These are phyloP conservation scores for Monarcha castaneiventris DNA, from an alignment of 2,113 vertebrate species.

Conservation along the genomic window DNA sequence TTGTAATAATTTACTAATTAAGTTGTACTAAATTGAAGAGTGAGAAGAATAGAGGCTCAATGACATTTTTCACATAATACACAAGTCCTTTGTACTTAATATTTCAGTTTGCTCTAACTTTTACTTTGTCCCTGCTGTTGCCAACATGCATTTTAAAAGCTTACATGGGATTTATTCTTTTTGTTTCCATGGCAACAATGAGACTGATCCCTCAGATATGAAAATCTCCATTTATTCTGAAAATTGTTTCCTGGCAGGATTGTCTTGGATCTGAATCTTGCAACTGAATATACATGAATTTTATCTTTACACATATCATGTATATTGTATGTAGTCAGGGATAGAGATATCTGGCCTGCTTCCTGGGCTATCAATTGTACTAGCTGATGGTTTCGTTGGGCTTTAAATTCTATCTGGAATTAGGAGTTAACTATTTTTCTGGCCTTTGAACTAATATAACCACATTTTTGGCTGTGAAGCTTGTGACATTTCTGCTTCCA, in stretches of 20 bases:
- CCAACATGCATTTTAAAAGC: slow-evolving; percentile 34
- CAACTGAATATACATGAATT: neutral
- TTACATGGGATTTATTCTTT: slow-evolving; percentile 26
- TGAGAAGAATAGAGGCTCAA: neutral
- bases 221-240: slow-evolving; percentile 41
- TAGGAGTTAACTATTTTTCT: neutral
- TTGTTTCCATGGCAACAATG: slow-evolving; percentile 54
- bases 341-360: neutral
- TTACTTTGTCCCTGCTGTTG: slow-evolving; percentile 30
- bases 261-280: neutral
- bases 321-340: neutral
- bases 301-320: neutral
- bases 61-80: neutral
- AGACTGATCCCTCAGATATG: slow-evolving; percentile 25
- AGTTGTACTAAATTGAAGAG: neutral
- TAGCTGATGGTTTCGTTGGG: neutral
- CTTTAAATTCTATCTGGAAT: neutral
- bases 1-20: neutral
- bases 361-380: neutral
- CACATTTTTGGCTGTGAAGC: neutral
- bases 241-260: neutral
- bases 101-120: slow-evolving; percentile 21
- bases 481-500: slow-evolving; percentile 25
- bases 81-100: neutral
- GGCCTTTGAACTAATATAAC: neutral